Evolutionary conservation across 2,888 invertebrate genomes (phyloP), one percentile per base, ranked within the genome.

Genomic region (Coecobrya sp.): DNA sequence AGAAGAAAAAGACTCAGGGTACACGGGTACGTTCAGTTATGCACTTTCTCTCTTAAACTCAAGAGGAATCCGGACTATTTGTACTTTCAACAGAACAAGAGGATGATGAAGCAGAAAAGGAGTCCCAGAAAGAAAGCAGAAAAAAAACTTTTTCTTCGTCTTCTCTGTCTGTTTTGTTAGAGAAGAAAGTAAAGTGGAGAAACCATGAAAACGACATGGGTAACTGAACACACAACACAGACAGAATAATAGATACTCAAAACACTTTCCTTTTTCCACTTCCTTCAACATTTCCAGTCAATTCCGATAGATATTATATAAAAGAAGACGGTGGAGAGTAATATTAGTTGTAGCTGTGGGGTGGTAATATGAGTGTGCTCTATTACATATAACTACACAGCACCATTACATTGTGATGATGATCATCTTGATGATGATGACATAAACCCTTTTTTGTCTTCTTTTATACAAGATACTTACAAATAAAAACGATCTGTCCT

Each of bases 181-280:
- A 10, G 11, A 30, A 68, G 36, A 49, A 49, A 16, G 76, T 1
- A 49, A 49, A 13, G 25, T 22, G 45, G 22, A 59, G 59, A 22
- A 49, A n/a, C 76, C 49, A 76, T 76, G 45, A 76, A 70, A 76
- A 76, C 49, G 76, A 76, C 76, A 76, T 76, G 76, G 76, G 76
- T 76, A 76, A 76, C 76, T 76, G 76, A 76, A 49, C 76, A 76
- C 76, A 76, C 36, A 70, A n/a, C 36, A 76, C 49, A 49, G 76
- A 22, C 7, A 68, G 36, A 68, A 76, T 42, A 76, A 22, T 5
- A 42, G 10, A 70, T 42, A 70, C 70, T 70, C 70, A 76, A 68
- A 68, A 76, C 49, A 76, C 76, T 76, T 76, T 76, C 76, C 42
- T 19, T 36, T 19, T 36, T 73, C 42, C 73, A 36, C 42, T 73